phyloP scores from a whole-genome alignment of 1,140 invertebrate genomes.

The Drosophila tsacasi region DNA sequence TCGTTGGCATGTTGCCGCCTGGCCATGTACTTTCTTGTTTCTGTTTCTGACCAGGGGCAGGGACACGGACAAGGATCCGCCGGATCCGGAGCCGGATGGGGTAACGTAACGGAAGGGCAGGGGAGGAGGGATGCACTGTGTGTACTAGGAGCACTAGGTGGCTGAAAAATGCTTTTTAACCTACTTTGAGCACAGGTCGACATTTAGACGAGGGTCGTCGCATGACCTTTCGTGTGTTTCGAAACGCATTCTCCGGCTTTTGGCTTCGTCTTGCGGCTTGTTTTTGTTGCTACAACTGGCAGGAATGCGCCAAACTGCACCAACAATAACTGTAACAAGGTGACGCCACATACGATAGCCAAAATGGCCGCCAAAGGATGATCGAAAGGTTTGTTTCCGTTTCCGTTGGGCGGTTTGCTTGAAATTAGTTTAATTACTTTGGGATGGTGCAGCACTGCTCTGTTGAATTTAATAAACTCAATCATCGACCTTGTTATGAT shows the following conservation, averaged over 20 bases:
- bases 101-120: background rate
- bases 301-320: conserved; percentile 13
- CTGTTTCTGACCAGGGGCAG: conserved; percentile 62
- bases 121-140: conserved; percentile 47
- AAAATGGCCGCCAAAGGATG: conserved; percentile 46
- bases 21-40: conserved; percentile 33
- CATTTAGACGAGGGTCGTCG: conserved; percentile 77
- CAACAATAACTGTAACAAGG: conserved; percentile 8
- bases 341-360: conserved; percentile 35
- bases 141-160: conserved; percentile 46
- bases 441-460: background rate
- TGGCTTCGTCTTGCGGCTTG: background rate
- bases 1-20: conserved; percentile 80
- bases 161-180: conserved; percentile 72
- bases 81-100: conserved; percentile 9
- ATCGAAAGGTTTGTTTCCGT: conserved; percentile 46
- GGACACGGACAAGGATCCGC: conserved; percentile 39
- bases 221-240: conserved; percentile 72
- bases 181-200: conserved; percentile 73
- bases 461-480: background rate
- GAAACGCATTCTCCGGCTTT: conserved; percentile 23
- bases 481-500: background rate
- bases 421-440: background rate
- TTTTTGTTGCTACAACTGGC: background rate
- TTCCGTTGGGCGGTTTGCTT: conserved; percentile 20